Evolutionary conservation across 1,140 invertebrate genomes (phyloP), one percentile per base, ranked within the genome.

Genomic region (Argopecten irradians): DNA sequence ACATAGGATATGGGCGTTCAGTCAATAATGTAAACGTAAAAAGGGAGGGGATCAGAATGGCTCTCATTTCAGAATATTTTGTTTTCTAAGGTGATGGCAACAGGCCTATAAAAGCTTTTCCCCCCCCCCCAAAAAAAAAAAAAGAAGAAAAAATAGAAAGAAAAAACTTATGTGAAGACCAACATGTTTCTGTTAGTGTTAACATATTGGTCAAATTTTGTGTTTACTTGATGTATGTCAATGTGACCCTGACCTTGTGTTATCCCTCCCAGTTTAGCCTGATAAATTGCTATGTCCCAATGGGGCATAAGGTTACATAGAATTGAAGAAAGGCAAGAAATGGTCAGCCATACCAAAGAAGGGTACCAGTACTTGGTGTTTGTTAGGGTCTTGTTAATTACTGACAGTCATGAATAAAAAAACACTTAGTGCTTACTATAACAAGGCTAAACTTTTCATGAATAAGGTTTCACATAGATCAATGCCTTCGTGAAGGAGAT

Each of bases 381-480:
- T n/a, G n/a, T 71, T 71, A 13, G n/a, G n/a, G 55, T 71, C n/a
- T 1, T 1, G 1, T 28, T 5, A 28, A 22, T 55, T 55, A 3
- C n/a, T 71, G 22, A 71, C 55, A 28, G n/a, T 71, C 55, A 71
- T 71, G 55, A 71, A 71, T 71, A 71, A 71, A n/a, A n/a, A 71
- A 71, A 28, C 55, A 28, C 55, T 71, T 28, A n/a, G 5, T 7
- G n/a, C 55, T 71, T 28, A 71, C 55, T n/a, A 71, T 71, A n/a
- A n/a, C n/a, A 71, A 71, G 55, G 55, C 55, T 71, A 71, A 71
- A 71, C 55, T n/a, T 71, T 71, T 71, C 55, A 71, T 71, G 55
- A 71, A 71, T 71, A 71, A 71, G 16, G 55, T 22, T 71, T 71
- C 55, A 3, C n/a, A 7, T 71, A 71, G 55, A 71, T 71, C 8